Evolutionary conservation across 2,888 invertebrate species (phyloP).

Genomic region (Drosophila niveifrons): DNA sequence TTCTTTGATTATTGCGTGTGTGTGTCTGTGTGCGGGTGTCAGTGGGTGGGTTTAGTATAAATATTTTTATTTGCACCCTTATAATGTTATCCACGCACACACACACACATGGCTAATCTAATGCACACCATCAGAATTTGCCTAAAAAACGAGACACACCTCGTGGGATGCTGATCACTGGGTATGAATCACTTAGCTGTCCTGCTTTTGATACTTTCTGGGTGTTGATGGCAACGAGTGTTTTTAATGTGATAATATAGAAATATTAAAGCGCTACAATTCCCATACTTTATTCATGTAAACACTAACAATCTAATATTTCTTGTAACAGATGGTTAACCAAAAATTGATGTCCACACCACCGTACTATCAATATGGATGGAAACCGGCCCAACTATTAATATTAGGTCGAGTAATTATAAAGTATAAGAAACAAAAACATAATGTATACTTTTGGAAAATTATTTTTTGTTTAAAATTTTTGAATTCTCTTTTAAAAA

Average conservation of each 20-base stretch:
- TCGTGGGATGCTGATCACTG: slow-evolving; percentile 36
- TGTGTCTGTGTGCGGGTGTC: slow-evolving; percentile 20
- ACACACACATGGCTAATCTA: slow-evolving; percentile 57
- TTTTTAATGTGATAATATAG: slow-evolving; percentile 79
- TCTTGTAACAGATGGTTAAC: neutral
- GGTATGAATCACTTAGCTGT: slow-evolving; percentile 51
- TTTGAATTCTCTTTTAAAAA: no score
- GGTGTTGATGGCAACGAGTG: slow-evolving; percentile 73
- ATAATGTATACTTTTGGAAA: no score
- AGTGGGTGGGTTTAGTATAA: slow-evolving; percentile 59
- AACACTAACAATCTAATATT: neutral
- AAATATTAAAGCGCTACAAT: neutral
- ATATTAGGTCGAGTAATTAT: no score
- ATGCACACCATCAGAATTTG: slow-evolving; percentile 71
- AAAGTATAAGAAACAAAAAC: no score
- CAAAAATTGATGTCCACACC: no score
- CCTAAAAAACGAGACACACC: slow-evolving; percentile 70
- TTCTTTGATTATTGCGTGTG: slow-evolving; percentile 45
- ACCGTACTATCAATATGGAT: no score
- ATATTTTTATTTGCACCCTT: slow-evolving; percentile 83
- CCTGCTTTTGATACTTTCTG: slow-evolving; percentile 59
- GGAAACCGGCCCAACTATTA: no score
- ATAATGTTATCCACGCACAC: slow-evolving; percentile 55
- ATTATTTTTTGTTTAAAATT: no score
- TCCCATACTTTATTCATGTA: neutral